Base-by-base conservation (phyloP, 2,888 invertebrate species). In the Tethea ocularis region DNA sequence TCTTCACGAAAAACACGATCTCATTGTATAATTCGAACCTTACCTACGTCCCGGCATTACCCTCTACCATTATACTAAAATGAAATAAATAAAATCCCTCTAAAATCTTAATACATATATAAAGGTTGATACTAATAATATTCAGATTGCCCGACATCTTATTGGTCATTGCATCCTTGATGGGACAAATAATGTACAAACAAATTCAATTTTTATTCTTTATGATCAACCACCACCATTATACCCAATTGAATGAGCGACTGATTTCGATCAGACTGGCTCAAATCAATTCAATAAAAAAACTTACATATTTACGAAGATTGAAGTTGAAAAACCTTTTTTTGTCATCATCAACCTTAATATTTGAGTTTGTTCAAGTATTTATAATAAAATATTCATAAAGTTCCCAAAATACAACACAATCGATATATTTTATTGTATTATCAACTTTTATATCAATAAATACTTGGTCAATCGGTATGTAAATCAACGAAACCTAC, bases 291-390 rank as follows among this genome's bases (percentile, higher is more conserved):
- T 46, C 20, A 20, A 46, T 46, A 46, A 6, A 20, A 46, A 46
- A 10, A 46, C 10, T 2, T 33, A 33, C 2, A 33, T 33, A 46
- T 29, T 54, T 59, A 51, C 23, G 62, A 10, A 38, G 51, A 52
- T 62, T 20, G 26, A 26, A 26, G 29, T 68, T 57, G 33, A 62
- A 71, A 63, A 65, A 62, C 67, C 41, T 62, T 46, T 61, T 58
- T 57, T 62, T 54, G 33, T 64, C 65, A 63, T 74, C 73, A 76
- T 38, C n/a, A 38, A 38, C n/a, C n/a, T n/a, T n/a, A n/a, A n/a
- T n/a, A 7, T 38, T 38, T n/a, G 38, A 6, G n/a, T 38, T 38
- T 10, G 38, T 38, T n/a, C n/a, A n/a, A n/a, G n/a, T n/a, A 38
- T n/a, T 10, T 36, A 15, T 36, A 36, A n/a, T 38, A 38, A 6